Conservation (phyloP, 2,888 invertebrate species). For the Cataglyphis altisquamis region DNA sequence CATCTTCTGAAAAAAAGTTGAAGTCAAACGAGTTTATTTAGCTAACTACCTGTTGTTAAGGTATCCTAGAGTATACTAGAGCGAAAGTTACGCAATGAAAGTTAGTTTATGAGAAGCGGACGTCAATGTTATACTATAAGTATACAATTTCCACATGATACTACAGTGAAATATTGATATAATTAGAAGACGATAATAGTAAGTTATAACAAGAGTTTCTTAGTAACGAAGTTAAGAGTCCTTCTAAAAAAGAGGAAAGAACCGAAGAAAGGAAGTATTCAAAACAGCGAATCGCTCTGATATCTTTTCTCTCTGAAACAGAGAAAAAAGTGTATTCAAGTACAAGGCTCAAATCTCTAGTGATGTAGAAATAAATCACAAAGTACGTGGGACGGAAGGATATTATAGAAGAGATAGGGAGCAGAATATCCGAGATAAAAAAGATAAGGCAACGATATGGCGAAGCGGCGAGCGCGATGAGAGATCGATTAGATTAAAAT, state of each 20-base stretch:
- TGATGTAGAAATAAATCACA: conserved; percentile 36
- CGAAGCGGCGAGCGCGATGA: neutral
- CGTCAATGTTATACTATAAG: conserved; percentile 32
- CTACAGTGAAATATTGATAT: conserved; percentile 35
- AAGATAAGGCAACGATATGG: conserved; percentile 23
- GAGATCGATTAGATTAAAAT: conserved; percentile 44
- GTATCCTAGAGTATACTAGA: conserved; percentile 4
- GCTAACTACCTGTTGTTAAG: conserved; percentile 34
- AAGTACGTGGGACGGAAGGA: conserved; percentile 9
- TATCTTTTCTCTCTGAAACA: neutral
- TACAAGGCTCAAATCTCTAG: neutral
- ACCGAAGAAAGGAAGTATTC: neutral
- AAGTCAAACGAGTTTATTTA: conserved; percentile 27
- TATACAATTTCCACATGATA: conserved; percentile 11
- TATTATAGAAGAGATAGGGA: neutral
- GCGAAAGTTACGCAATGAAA: conserved; percentile 28
- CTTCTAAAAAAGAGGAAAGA: neutral
- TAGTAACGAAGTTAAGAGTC: conserved; percentile 1
- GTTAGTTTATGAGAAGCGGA: conserved; percentile 27
- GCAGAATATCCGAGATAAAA: conserved; percentile 23
- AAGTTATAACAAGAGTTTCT: conserved; percentile 26
- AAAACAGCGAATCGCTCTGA: neutral
- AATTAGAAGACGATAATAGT: conserved; percentile 34
- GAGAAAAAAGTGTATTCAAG: conserved; percentile 33
- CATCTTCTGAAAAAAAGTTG: neutral